phyloP scores from a whole-genome alignment of 2,797 vertebrate genomes.

The Galaxias olidus region DNA sequence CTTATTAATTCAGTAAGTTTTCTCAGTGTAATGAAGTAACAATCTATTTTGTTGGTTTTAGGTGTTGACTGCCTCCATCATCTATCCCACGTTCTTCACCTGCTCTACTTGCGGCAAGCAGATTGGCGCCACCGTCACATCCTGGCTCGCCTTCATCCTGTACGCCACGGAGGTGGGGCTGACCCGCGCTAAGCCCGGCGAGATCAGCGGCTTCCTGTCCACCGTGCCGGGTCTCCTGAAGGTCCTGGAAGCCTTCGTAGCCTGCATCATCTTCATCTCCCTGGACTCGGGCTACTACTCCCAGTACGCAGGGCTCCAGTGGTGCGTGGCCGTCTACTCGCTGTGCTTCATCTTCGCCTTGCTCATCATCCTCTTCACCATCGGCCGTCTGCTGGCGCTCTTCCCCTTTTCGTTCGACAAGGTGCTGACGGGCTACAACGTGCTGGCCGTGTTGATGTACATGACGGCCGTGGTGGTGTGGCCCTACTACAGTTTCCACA shows the following conservation, averaged over 20 bases:
- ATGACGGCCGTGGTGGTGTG: conserved; percentile 79
- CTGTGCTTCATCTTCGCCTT: conserved; percentile 83
- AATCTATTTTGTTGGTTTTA: conserved; percentile 24
- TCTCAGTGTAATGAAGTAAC: too few species aligned
- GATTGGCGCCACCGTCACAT: conserved; percentile 72
- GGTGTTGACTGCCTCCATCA: conserved; percentile 80
- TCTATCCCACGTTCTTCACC: conserved; percentile 70
- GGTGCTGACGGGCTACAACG: conserved; percentile 74
- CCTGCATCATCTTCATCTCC: conserved; percentile 84
- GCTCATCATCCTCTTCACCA: conserved; percentile 79
- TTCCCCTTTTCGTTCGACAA: conserved; percentile 75
- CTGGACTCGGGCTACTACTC: conserved; percentile 16
- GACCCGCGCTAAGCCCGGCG: conserved; percentile 74
- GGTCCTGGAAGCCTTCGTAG: conserved; percentile 84
- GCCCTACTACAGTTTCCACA: conserved; percentile 79
- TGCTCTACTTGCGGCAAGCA: conserved; percentile 25
- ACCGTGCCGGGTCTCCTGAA: conserved; percentile 85
- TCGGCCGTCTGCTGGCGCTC: conserved; percentile 72
- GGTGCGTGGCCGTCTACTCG: conserved; percentile 83
- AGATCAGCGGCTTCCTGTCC: conserved; percentile 84
- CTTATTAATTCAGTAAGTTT: not conserved
- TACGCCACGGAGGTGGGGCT: conserved; percentile 80
- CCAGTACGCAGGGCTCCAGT: conserved; percentile 48
- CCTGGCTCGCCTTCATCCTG: conserved; percentile 78
- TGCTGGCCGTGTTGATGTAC: conserved; percentile 82